Percentiles rank a stretch among this genome's conserved stretches.
Conservation (phyloP, 2,113 vertebrate species). For the Egretta garzetta region DNA sequence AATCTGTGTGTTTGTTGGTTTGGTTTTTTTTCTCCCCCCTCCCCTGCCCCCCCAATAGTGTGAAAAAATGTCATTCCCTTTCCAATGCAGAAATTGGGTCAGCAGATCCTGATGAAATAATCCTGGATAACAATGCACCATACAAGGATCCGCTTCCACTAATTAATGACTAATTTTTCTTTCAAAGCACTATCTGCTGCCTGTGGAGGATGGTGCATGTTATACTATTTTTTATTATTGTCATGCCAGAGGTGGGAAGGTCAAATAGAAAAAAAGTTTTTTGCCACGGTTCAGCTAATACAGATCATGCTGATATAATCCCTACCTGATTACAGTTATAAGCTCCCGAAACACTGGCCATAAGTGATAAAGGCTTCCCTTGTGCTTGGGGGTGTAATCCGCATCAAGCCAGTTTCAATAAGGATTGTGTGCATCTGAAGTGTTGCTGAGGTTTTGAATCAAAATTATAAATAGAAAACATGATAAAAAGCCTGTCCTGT, state of each 20-base stretch:
- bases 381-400: slow-evolving; percentile 52
- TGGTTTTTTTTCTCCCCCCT: no score
- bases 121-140: slow-evolving; percentile 66
- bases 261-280: slow-evolving; percentile 2
- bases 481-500: not conserved
- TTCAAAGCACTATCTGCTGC: not conserved
- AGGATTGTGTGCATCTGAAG: slow-evolving; percentile 52
- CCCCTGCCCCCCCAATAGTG: not conserved
- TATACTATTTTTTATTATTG: not conserved
- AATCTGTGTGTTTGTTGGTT: not conserved
- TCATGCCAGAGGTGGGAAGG: not conserved
- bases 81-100: slow-evolving; percentile 59
- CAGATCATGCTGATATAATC: slow-evolving; percentile 60
- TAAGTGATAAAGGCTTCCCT: slow-evolving; percentile 66
- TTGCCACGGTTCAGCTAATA: not conserved
- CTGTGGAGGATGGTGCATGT: not conserved
- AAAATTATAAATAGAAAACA: slow-evolving; percentile 37
- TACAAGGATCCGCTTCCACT: slow-evolving; percentile 35
- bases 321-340: slow-evolving; percentile 61
- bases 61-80: slow-evolving; percentile 66
- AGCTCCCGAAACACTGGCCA: slow-evolving; percentile 58
- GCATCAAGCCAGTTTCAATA: slow-evolving; percentile 56
- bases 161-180: slow-evolving; percentile 55
- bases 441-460: not conserved
- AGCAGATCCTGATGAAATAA: slow-evolving; percentile 68